These are phyloP conservation scores for Myotis davidii DNA, from an alignment of 2,113 vertebrate genomes.

Conservation along the genomic window DNA sequence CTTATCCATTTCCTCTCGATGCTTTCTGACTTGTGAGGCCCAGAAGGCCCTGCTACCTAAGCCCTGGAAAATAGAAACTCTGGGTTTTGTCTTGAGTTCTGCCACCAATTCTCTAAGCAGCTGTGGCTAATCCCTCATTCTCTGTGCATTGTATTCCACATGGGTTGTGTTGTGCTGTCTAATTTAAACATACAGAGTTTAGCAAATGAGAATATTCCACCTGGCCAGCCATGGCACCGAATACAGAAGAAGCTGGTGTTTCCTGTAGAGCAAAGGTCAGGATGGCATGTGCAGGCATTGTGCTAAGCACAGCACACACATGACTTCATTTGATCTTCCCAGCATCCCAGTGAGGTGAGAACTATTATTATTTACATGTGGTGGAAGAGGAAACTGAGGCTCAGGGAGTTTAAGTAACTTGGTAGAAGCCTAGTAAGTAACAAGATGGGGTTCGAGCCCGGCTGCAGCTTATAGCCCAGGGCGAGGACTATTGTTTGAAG, in stretches of 20 bases:
- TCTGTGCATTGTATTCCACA: neutral
- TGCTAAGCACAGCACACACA: neutral
- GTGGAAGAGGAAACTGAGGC: neutral
- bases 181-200: neutral
- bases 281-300: too few relatives aligned
- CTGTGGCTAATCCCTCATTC: neutral
- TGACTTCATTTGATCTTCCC: neutral
- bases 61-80: neutral
- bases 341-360: neutral
- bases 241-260: neutral
- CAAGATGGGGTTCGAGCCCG: neutral
- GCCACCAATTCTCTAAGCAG: neutral
- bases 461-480: rapidly evolving
- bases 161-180: neutral
- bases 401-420: neutral
- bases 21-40: conserved; percentile 15
- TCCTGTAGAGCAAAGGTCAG: neutral
- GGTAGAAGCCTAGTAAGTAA: neutral
- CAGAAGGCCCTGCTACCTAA: neutral
- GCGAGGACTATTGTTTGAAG: neutral
- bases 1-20: neutral
- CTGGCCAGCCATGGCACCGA: neutral
- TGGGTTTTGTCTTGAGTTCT: neutral
- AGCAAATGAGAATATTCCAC: neutral
- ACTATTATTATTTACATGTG: neutral